Evolutionary conservation across 2,888 invertebrate genomes (phyloP).

Genomic region (Cryptus viduatorius): DNA sequence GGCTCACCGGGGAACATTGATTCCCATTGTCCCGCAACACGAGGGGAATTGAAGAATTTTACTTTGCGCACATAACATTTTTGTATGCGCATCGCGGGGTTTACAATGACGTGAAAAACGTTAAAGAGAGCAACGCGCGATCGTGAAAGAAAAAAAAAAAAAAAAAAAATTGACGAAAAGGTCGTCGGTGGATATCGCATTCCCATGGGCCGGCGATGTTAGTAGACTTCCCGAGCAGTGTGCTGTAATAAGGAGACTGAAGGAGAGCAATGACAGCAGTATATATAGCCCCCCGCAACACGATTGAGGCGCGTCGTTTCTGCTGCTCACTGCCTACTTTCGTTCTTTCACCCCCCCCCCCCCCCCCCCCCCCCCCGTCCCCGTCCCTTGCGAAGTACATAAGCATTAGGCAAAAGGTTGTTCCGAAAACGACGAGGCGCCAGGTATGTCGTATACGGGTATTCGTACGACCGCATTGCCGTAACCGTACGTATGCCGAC

Average conservation of each 20-base stretch:
- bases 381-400: constrained; percentile 3
- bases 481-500: constrained; percentile 13
- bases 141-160: constrained; percentile 24
- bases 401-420: constrained; percentile 35
- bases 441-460: constrained; percentile 68
- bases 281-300: constrained; percentile 67
- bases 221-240: constrained; percentile 69
- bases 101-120: constrained; percentile 77
- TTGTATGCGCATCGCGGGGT: constrained; percentile 74
- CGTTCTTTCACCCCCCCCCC: constrained; percentile 31
- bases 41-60: constrained; percentile 49
- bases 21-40: constrained; percentile 40
- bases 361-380: background rate
- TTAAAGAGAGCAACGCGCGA: constrained; percentile 77
- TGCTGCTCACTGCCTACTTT: constrained; percentile 10
- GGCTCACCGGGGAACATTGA: constrained; percentile 26
- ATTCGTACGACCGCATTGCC: background rate
- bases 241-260: constrained; percentile 65
- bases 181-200: constrained; percentile 75
- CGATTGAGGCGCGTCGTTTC: constrained; percentile 30
- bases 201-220: constrained; percentile 75
- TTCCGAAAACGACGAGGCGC: constrained; percentile 71
- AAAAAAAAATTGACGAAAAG: constrained; percentile 69
- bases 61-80: constrained; percentile 67
- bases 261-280: constrained; percentile 43